A percentile compares a stretch with the other conserved stretches of the same genome.
Evolutionary conservation across 2,888 invertebrate species (phyloP).

Genomic region (Agapostemon virescens): DNA sequence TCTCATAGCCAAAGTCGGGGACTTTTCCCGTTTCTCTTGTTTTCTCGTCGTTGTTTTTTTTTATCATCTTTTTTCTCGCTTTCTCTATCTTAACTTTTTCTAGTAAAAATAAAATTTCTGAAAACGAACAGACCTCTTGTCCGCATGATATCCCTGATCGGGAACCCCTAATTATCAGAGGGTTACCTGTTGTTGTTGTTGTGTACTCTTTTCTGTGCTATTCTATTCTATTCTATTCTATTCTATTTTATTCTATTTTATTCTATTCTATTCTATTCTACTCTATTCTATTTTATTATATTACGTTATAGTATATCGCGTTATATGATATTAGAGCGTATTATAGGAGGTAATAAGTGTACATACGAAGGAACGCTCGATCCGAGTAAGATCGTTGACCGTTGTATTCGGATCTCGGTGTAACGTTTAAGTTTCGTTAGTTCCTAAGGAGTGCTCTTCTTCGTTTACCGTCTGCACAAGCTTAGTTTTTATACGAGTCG

Average conservation of each 20-base stretch:
- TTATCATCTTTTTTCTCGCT: not conserved
- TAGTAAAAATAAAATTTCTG: slow-evolving; percentile 4
- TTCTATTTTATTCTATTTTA: not conserved
- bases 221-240: not conserved
- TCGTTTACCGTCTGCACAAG: slow-evolving; percentile 68
- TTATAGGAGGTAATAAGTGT: slow-evolving; percentile 20
- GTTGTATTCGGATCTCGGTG: slow-evolving; percentile 54
- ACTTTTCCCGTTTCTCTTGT: not conserved
- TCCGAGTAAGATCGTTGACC: slow-evolving; percentile 38
- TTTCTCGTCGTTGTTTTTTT: not conserved
- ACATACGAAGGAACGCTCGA: slow-evolving; percentile 50
- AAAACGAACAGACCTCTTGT: not conserved
- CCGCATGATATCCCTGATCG: not conserved
- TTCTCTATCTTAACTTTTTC: not conserved
- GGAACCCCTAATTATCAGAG: slow-evolving; percentile 11
- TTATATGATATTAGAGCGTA: not conserved
- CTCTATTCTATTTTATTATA: not conserved
- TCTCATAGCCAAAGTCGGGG: not conserved
- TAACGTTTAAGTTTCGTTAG: slow-evolving; percentile 62
- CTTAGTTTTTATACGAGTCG: slow-evolving; percentile 54
- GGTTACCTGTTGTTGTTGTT: slow-evolving; percentile 36
- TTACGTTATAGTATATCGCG: too few species aligned
- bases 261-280: slow-evolving; percentile 4
- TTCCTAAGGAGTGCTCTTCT: slow-evolving; percentile 63
- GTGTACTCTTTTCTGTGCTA: too few species aligned